Evolutionary conservation across 2,888 invertebrate genomes (phyloP).

Genomic region (Cheilosia vernalis): DNA sequence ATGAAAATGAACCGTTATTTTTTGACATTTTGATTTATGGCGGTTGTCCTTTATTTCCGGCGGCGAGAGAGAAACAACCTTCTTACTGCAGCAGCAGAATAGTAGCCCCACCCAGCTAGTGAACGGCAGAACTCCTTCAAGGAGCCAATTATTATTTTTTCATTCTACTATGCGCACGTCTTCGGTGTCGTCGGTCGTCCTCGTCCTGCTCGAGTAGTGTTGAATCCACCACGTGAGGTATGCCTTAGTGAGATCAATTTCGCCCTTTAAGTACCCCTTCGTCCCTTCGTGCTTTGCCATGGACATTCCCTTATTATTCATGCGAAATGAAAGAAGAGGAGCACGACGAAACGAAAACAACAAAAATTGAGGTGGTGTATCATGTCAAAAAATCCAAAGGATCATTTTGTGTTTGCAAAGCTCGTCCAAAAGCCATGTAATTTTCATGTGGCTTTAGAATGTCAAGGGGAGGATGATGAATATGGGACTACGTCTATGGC

Average conservation of each 20-base stretch:
- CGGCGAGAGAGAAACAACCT: constrained; percentile 17
- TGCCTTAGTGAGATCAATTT: constrained; percentile 68
- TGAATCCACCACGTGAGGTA: constrained; percentile 61
- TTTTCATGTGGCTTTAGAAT: constrained; percentile 72
- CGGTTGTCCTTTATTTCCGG: constrained; percentile 64
- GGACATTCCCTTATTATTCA: constrained; percentile 71
- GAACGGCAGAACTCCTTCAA: constrained; percentile 68
- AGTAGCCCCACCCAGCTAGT: constrained; percentile 9
- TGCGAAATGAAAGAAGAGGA: constrained; percentile 36
- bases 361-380: constrained; percentile 40
- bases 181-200: constrained; percentile 6
- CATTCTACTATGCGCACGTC: constrained; percentile 44
- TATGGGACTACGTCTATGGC: constrained; percentile 50
- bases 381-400: constrained; percentile 65
- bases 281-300: constrained; percentile 50
- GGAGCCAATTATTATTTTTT: constrained; percentile 71
- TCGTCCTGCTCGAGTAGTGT: constrained; percentile 15
- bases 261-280: constrained; percentile 59
- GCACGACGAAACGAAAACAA: constrained; percentile 1
- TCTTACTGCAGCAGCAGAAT: constrained; percentile 36
- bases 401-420: constrained; percentile 66
- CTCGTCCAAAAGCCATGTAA: constrained; percentile 69
- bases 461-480: constrained; percentile 66
- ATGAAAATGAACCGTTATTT: constrained; percentile 73
- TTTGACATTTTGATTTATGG: constrained; percentile 75